Conservation (phyloP, 2,888 invertebrate genomes). For the Clusia tigrina region DNA sequence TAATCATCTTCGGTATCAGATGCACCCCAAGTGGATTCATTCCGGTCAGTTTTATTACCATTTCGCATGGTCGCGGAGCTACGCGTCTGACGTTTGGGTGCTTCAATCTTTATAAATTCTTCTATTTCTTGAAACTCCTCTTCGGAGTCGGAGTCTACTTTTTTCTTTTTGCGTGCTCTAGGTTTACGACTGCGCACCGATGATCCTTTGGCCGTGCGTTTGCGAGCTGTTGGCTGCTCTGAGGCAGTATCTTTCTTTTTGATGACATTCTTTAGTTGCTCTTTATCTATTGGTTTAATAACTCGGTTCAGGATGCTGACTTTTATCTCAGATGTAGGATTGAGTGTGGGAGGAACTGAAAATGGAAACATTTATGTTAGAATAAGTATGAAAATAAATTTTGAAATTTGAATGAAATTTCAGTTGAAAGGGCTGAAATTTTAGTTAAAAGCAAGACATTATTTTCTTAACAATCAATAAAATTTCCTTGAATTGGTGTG, state of each 20-base stretch:
- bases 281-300: slow-evolving; percentile 43
- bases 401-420: no score
- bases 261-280: slow-evolving; percentile 16
- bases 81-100: slow-evolving; percentile 24
- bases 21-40: slow-evolving; percentile 21
- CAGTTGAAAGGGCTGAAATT: no score
- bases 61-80: slow-evolving; percentile 23
- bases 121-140: not conserved
- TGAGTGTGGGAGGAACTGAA: slow-evolving; percentile 47
- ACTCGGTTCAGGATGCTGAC: slow-evolving; percentile 45
- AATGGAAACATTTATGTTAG: not conserved
- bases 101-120: not conserved
- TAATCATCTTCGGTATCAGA: slow-evolving; percentile 52
- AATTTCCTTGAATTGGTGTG: no score
- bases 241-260: not conserved
- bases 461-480: no score
- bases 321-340: slow-evolving; percentile 49
- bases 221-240: slow-evolving; percentile 29
- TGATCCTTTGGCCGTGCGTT: slow-evolving; percentile 28
- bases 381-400: not conserved
- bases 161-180: not conserved
- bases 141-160: not conserved
- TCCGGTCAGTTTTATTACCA: slow-evolving; percentile 14
- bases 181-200: not conserved
- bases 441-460: no score